phyloP scores from a whole-genome alignment of 2,113 vertebrate genomes.

The Microcebus murinus region DNA sequence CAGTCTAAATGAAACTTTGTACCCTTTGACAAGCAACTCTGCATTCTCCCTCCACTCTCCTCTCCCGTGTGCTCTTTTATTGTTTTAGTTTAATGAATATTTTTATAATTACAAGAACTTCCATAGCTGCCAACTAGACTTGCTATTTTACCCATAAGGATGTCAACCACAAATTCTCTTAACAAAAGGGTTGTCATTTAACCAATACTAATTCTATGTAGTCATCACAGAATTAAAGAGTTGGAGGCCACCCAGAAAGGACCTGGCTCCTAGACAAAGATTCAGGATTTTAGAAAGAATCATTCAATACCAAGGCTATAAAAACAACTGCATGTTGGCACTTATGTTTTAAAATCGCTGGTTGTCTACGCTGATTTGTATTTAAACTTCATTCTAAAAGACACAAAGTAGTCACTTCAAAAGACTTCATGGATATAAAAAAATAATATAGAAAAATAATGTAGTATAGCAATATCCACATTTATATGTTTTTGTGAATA shows the following conservation, averaged over 20 bases:
- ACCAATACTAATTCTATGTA: background rate
- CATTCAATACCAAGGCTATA: background rate
- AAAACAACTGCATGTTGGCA: background rate
- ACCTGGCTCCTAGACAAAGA: background rate
- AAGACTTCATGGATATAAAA: background rate
- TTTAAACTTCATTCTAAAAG: background rate
- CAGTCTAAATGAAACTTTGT: background rate
- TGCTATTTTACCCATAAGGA: background rate
- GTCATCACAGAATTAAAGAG: background rate
- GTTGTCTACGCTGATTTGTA: background rate
- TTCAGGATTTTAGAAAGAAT: background rate
- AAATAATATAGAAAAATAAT: background rate
- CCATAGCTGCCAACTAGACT: background rate
- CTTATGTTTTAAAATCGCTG: background rate
- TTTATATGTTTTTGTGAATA: background rate
- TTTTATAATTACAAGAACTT: background rate
- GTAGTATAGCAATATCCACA: background rate
- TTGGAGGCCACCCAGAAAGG: background rate
- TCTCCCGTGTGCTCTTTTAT: background rate
- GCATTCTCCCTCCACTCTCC: too few relatives aligned
- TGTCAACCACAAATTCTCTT: conserved; percentile 14
- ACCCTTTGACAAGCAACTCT: background rate
- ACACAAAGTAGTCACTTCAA: background rate
- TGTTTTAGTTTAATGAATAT: conserved; percentile 9
- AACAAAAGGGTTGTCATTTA: background rate